Evolutionary conservation across 2,113 vertebrate genomes (phyloP).

Genomic region (Himantopus leucocephalus): DNA sequence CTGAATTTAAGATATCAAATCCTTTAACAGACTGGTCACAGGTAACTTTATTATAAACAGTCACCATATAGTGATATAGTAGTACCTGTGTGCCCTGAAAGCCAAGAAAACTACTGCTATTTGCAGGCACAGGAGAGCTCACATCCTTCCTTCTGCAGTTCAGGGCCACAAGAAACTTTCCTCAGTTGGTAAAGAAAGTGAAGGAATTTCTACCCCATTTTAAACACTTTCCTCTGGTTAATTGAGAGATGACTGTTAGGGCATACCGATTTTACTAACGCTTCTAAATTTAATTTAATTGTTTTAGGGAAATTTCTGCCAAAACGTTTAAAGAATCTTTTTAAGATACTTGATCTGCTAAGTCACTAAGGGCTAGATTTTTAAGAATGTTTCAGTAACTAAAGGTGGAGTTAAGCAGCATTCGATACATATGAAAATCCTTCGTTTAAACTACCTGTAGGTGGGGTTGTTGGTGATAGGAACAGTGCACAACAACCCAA

Average conservation of each 20-base stretch:
- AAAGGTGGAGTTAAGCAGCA: not conserved
- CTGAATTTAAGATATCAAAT: not conserved
- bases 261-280: fast-evolving
- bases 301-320: not conserved
- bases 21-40: not conserved
- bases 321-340: not conserved
- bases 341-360: not conserved
- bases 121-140: not conserved
- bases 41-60: not conserved
- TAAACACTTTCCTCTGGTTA: not conserved
- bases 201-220: not conserved
- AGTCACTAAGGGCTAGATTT: not conserved
- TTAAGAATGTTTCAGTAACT: not conserved
- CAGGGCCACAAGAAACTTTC: not conserved
- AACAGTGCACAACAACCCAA: not conserved
- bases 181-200: not conserved
- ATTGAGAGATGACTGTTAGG: not conserved
- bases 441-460: not conserved
- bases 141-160: not conserved
- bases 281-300: not conserved
- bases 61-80: not conserved
- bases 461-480: not conserved
- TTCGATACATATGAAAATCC: not conserved
- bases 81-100: not conserved
- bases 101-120: not conserved